A percentile compares a stretch with the other conserved stretches of the same genome.
Conservation (phyloP, 2,113 vertebrate species). For the Lophius piscatorius region DNA sequence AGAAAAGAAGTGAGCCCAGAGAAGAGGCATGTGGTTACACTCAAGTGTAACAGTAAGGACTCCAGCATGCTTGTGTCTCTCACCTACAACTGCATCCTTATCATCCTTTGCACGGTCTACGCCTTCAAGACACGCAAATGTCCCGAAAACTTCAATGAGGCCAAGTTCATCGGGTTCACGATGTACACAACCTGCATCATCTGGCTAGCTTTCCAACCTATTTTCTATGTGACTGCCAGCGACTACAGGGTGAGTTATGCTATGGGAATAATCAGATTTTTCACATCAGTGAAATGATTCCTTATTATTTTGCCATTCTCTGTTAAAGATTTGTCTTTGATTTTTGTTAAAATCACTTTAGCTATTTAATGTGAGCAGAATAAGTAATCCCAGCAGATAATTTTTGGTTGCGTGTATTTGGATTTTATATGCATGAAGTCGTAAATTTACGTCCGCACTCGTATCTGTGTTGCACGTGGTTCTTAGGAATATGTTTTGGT, state of each 20-base stretch:
- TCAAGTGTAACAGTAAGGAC: conserved; percentile 96
- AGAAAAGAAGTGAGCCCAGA: conserved; percentile 93
- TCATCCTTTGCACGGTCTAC: conserved; percentile 96
- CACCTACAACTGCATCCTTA: conserved; percentile 96
- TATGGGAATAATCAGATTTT: not conserved
- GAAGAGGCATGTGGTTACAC: conserved; percentile 91
- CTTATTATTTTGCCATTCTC: too few relatives aligned
- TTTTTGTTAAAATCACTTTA: conserved; percentile 28
- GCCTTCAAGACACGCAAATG: conserved; percentile 99
- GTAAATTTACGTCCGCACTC: conserved; percentile 5
- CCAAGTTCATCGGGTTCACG: conserved; percentile 99
- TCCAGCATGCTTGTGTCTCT: conserved; percentile 96
- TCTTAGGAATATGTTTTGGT: conserved; percentile 11
- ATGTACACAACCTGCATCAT: conserved; percentile 99
- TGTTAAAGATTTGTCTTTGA: conserved; percentile 14
- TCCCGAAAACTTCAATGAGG: conserved; percentile 98
- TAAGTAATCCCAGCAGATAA: conserved; percentile 19
- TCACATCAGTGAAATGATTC: not conserved
- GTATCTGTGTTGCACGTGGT: conserved; percentile 12
- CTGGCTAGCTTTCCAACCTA: conserved; percentile 98
- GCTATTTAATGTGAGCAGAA: conserved; percentile 22
- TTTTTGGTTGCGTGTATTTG: conserved; percentile 20
- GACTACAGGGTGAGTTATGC: conserved; percentile 92
- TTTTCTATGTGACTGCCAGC: conserved; percentile 98
- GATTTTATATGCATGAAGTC: conserved; percentile 19